A percentile compares a stretch with the other conserved stretches of the same genome.
phyloP scores from a whole-genome alignment of 1,140 invertebrate genomes.

The Microplitis demolitor region DNA sequence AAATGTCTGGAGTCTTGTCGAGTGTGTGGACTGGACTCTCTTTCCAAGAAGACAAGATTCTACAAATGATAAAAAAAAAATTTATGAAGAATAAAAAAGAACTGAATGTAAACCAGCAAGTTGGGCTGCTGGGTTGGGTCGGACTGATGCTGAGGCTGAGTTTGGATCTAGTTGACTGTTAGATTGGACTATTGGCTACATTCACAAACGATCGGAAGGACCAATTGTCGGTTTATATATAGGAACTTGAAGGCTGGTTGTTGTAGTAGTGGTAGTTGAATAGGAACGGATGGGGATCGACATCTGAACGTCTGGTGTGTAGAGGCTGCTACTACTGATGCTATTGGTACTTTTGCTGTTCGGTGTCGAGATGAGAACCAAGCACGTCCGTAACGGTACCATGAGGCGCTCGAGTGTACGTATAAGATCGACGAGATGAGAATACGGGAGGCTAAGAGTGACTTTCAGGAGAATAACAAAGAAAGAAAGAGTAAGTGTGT shows the following conservation, averaged over 20 bases:
- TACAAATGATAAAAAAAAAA: too few species aligned
- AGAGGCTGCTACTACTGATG: background rate
- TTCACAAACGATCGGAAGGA: background rate
- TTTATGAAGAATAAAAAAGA: background rate
- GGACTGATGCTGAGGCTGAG: too few species aligned
- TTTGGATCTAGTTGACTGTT: background rate
- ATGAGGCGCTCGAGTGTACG: background rate
- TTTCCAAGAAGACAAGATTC: too few species aligned
- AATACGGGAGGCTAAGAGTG: too few species aligned
- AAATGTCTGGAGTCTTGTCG: too few species aligned
- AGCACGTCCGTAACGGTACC: background rate
- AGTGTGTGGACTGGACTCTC: too few species aligned
- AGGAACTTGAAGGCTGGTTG: background rate
- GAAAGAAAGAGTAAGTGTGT: background rate
- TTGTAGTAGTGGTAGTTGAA: background rate
- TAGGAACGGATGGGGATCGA: background rate
- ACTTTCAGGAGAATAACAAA: background rate
- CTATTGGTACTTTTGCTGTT: background rate
- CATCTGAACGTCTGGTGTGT: background rate
- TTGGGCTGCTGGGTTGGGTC: too few species aligned
- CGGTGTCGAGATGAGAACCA: background rate
- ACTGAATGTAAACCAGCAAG: background rate
- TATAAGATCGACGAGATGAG: background rate
- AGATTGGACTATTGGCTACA: background rate
- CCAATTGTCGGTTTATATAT: background rate